Evolutionary conservation across 2,797 vertebrate genomes (phyloP), one percentile per base, ranked within the genome.

Genomic region (Carduelis carduelis): DNA sequence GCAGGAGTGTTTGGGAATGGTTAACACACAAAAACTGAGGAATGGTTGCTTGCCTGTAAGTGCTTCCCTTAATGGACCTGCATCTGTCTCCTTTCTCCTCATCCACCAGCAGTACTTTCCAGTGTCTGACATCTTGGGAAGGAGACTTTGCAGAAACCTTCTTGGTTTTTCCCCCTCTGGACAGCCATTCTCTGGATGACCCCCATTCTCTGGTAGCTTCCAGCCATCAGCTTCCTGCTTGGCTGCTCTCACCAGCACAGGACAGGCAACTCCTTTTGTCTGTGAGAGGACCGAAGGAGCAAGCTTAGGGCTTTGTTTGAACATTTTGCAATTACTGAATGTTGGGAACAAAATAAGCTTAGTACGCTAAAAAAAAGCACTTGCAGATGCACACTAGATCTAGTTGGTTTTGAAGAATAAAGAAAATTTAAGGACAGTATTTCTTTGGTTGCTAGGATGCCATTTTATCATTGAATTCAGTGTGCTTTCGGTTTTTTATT

Each of bases 201-300:
- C 39, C 55, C 63, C 32, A 22, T 91, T 94, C 52, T 27, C 72
- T 87, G 30, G 35, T 83, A 59, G n/a, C 53, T 77, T 71, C 63
- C 5, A 8, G 64, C 56, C 69, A 44, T 70, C 28, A 27, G n/a
- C 64, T 76, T 83, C 60, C 81, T 92, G 72, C 88, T 94, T 90
- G 69, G 46, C 39, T 78, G 59, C 85, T 85, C 64, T 87, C 12
- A 1, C 39, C 77, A 75, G 37, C 75, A 37, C 9, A 15, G 70
- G 56, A 39, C 64, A 77, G 49, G 74, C 70, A 64, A 82, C 78
- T 91, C 68, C 47, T 96, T 92, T 93, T 95, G 84, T 95, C 82
- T 96, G 66, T 39, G 18, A 74, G 74, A 52, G 60, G 64, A 78
- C n/a, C 4, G n/a, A 87, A 66, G 86, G 53, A 96, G 64, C 14